Percentiles rank a stretch among this genome's conserved stretches.
Evolutionary conservation across 2,113 vertebrate genomes (phyloP).

Genomic region (Mesocricetus auratus): DNA sequence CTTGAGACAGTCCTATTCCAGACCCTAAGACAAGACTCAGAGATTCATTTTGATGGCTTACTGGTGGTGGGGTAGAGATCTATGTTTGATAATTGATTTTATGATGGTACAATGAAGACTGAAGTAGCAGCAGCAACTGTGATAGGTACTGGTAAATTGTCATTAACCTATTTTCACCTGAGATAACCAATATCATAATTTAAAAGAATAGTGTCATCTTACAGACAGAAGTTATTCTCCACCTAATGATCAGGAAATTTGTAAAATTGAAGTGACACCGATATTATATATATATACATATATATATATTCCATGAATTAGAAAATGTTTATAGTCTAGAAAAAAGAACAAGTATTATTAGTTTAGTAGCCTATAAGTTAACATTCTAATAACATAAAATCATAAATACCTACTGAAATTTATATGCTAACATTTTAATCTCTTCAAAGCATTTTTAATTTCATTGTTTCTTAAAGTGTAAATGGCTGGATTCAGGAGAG

Average conservation of each 20-base stretch:
- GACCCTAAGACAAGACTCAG: neutral
- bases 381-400: neutral
- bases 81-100: neutral
- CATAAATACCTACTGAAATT: neutral
- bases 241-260: neutral
- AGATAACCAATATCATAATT: neutral
- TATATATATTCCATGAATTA: neutral
- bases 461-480: constrained; percentile 79
- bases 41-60: neutral
- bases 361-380: neutral
- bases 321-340: neutral
- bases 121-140: neutral
- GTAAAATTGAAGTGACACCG: neutral
- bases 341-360: neutral
- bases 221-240: neutral
- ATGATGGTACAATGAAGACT: neutral
- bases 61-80: neutral
- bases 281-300: neutral
- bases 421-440: neutral
- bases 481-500: constrained; percentile 76
- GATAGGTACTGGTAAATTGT: neutral
- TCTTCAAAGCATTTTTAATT: constrained; percentile 63
- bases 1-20: neutral
- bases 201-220: neutral
- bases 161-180: neutral